Conservation (phyloP, 2,113 vertebrate species). For the Sylvietta virens region DNA sequence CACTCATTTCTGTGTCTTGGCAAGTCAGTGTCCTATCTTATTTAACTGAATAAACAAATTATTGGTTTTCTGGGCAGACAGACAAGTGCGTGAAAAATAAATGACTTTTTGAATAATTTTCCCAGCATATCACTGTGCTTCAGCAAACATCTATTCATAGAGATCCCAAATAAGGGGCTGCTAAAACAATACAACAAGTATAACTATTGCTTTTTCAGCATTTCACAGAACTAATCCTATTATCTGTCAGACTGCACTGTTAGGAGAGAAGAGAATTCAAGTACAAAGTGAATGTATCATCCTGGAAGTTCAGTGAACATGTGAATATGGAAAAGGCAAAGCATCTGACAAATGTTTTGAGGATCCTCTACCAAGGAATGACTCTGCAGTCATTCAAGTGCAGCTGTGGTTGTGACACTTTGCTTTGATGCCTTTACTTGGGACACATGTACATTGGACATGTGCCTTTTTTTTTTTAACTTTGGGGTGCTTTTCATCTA, state of each 20-base stretch:
- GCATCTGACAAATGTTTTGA: not conserved
- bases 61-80: not conserved
- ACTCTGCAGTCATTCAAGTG: not conserved
- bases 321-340: not conserved
- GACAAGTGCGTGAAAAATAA: not conserved
- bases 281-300: not conserved
- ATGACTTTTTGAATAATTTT: not conserved
- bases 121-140: not conserved
- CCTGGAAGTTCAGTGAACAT: not conserved
- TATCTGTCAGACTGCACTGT: not conserved
- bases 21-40: not conserved
- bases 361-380: not conserved
- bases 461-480: not conserved
- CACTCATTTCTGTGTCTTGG: not conserved
- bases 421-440: not conserved
- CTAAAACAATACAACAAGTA: not conserved
- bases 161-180: not conserved
- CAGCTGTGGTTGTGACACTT: not conserved
- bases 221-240: not conserved
- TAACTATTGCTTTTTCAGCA: not conserved
- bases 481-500: not conserved
- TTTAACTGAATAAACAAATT: constrained; percentile 25
- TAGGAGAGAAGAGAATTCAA: not conserved
- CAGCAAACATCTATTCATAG: not conserved
- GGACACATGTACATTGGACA: not conserved